These are phyloP conservation scores for Sinodicranocentrus sp. DNA, from an alignment of 2,888 invertebrate genomes.

Conservation along the genomic window DNA sequence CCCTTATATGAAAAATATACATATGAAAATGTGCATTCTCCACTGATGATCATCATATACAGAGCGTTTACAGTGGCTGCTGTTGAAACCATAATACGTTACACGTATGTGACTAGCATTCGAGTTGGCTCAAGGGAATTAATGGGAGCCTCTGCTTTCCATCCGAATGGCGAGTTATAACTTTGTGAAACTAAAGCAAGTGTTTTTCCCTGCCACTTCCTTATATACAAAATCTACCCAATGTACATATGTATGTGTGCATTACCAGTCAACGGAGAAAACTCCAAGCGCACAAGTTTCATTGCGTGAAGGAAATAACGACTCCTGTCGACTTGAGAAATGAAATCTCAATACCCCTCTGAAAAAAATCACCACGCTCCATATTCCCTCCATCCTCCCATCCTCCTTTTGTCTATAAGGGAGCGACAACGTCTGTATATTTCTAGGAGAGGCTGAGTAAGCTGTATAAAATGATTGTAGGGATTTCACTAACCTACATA, in stretches of 20 bases:
- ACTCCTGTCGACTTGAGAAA: slow-evolving; percentile 54
- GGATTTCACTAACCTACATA: slow-evolving; percentile 48
- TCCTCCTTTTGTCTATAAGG: no score
- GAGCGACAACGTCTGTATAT: no score
- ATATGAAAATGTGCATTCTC: no score
- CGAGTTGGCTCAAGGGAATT: slow-evolving; percentile 61
- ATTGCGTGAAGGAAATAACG: slow-evolving; percentile 48
- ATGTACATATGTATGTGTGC: no score
- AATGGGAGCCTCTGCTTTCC: slow-evolving; percentile 58
- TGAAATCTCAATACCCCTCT: slow-evolving; percentile 57
- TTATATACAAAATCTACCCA: no score
- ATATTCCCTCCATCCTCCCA: no score
- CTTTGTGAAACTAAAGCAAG: slow-evolving; percentile 1
- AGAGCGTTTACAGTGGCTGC: background rate
- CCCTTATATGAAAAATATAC: no score
- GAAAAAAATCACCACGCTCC: no score
- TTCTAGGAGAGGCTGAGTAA: no score
- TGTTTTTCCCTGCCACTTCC: slow-evolving; percentile 32
- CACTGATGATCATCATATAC: no score
- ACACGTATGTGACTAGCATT: slow-evolving; percentile 63
- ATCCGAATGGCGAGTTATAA: slow-evolving; percentile 51
- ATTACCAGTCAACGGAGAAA: background rate
- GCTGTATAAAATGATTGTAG: background rate
- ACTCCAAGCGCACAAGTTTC: background rate
- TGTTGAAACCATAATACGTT: slow-evolving; percentile 59